Conservation (phyloP, 2,113 vertebrate species). For the Struthidea cinerea region DNA sequence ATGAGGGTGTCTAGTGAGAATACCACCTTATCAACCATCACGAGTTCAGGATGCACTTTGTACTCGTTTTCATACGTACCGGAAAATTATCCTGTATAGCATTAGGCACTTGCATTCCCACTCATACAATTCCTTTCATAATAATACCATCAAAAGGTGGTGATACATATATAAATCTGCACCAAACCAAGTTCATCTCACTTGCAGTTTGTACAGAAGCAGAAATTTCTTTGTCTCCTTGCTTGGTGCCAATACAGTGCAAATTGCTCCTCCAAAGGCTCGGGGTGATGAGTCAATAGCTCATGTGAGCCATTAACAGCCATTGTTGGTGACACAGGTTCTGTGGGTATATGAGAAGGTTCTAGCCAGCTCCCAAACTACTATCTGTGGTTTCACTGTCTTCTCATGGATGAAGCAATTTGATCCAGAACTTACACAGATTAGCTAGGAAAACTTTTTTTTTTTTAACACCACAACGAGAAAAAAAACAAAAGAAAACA, state of each 20-base stretch:
- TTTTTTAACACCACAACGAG: neutral
- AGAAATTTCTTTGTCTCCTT: neutral
- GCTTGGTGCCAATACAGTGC: neutral
- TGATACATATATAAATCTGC: neutral
- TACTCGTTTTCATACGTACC: neutral
- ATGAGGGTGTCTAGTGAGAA: neutral
- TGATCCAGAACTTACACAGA: neutral
- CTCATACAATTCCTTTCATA: neutral
- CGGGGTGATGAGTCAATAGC: neutral
- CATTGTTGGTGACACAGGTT: rapidly evolving
- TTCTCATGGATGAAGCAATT: neutral
- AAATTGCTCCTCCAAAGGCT: neutral
- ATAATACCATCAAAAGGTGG: neutral
- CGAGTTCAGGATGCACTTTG: neutral
- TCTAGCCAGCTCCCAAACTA: neutral
- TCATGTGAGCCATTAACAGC: neutral
- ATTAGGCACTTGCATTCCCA: neutral
- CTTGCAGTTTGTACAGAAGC: neutral
- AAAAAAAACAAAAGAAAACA: neutral
- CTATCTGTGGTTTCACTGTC: neutral
- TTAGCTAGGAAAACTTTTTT: neutral
- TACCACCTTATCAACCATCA: neutral
- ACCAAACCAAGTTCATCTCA: neutral
- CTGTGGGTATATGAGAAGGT: neutral
- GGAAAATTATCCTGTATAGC: neutral